Evolutionary conservation across 2,113 vertebrate species (phyloP), one percentile per base, ranked within the genome.

Genomic region (Oncorhynchus clarkii): DNA sequence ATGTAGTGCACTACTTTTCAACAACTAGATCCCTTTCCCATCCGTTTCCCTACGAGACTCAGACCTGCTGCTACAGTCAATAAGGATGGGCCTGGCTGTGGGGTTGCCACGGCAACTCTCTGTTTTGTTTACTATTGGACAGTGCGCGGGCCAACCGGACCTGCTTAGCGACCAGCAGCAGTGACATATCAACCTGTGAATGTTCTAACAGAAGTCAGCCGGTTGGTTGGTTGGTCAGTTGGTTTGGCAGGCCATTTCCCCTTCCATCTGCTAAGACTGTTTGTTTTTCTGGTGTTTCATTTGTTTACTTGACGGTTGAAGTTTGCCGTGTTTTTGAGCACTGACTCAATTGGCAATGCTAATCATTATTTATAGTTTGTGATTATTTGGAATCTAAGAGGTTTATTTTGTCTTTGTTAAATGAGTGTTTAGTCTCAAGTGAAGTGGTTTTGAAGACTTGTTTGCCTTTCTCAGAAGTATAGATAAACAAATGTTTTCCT

Each of bases 11-110:
- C 74, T 76, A 79, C 81, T 72, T 75, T 80, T 78, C 80, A 85
- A 67, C 80, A 85, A 76, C 84, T 89, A 84, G 82, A 84, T 84
- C 83, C 31, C 74, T 79, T 85, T 88, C 79, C 76, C 70, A 79
- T 49, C 51, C 64, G 57, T 73, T 85, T 69, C 29, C 70, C 66
- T 11, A 31, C 18, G 72, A 76, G 78, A 79, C 59, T 79, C 79
- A 64, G 60, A 75, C 74, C 73, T 71, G 82, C 76, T 71, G 80
- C 85, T 84, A 73, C 69, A 82, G 82, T 73, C 51, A 60, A 45
- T 64, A 48, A 20, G 29, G 54, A 16, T 51, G 70, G 71, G 72
- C 71, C 34, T n/a, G 34, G n/a, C 81, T 84, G 74, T 49, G 65
- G 73, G 49, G 88, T 81, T 78, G 76, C 86, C 81, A 79, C 81